Evolutionary conservation across 2,888 invertebrate genomes (phyloP), one percentile per base, ranked within the genome.

Genomic region (Ptychoptera contaminata): DNA sequence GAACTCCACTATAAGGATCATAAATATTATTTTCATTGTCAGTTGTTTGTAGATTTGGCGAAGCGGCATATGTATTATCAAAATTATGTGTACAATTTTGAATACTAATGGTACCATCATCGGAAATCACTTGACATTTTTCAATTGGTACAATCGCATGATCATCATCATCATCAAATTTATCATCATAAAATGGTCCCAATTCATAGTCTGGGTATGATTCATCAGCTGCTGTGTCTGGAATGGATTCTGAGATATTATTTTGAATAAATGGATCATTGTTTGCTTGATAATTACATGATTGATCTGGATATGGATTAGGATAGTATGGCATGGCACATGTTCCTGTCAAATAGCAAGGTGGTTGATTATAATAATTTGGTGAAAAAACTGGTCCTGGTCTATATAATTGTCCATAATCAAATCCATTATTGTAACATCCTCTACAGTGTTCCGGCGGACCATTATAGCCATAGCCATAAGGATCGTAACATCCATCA

Each of bases 401-500:
- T 15, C 51, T 42, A 23, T 51, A 51, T 23, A 48, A 23, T 10
- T 47, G 49, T 1, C 51, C 51, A 30, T 43, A 37, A 4, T 49
- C 42, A n/a, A 49, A 51, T 6, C 45, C 47, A 36, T 50, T 48
- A 38, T 51, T 48, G 35, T 51, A 51, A 31, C 51, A 51, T 2
- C 46, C 47, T 9, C 15, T 9, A 43, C 51, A 51, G 9, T 38
- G 36, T 23, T 35, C 8, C 12, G 42, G 15, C 3, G 34, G 32
- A 3, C 44, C 46, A 16, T 42, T 46, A 32, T 50, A 43, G 40
- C 47, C 48, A 29, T 48, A 45, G 3, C 47, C 49, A 41, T 50
- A 49, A 40, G 51, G 50, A 16, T 49, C 48, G 41, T 52, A 52
- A 32, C 52, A 52, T 11, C 52, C 50, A 10, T 47, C 44, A 37